These are phyloP conservation scores for Patella vulgata DNA, from an alignment of 1,140 invertebrate genomes.

Conservation along the genomic window DNA sequence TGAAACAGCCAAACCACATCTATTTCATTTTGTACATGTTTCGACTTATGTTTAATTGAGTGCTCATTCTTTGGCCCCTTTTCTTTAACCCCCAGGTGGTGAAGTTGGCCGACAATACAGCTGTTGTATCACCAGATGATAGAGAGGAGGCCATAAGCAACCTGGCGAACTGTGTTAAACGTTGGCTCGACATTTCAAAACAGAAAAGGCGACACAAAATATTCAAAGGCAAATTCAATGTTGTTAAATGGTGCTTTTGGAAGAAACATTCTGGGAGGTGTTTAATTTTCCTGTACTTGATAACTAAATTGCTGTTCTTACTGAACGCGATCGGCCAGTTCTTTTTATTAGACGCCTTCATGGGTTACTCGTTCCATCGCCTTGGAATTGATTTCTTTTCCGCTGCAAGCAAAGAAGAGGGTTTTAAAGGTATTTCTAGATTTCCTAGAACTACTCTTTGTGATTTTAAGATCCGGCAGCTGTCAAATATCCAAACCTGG, in stretches of 20 bases:
- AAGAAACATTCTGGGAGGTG: slow-evolving; percentile 67
- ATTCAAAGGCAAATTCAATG: no score
- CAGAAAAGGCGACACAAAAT: no score
- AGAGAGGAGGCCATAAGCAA: slow-evolving; percentile 42
- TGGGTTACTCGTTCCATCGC: background rate
- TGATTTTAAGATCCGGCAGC: slow-evolving; percentile 68
- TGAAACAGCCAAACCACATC: no score
- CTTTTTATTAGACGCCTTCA: background rate
- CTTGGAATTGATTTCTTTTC: slow-evolving; percentile 66
- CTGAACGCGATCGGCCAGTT: slow-evolving; percentile 1
- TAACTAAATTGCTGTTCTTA: slow-evolving; percentile 55
- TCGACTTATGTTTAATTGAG: no score
- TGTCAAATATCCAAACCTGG: slow-evolving; percentile 52
- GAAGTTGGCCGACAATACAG: slow-evolving; percentile 71
- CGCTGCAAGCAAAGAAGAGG: slow-evolving; percentile 56
- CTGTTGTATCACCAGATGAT: slow-evolving; percentile 44
- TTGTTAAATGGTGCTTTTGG: no score
- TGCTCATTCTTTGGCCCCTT: no score
- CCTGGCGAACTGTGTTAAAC: slow-evolving; percentile 48
- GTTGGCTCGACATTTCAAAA: no score
- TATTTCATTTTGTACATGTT: no score
- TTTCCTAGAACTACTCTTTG: slow-evolving; percentile 68
- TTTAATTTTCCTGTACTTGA: slow-evolving; percentile 65
- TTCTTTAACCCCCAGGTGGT: no score
- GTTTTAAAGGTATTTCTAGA: slow-evolving; percentile 47